Evolutionary conservation across 2,113 vertebrate species (phyloP).

Genomic region (Urocolius indicus): DNA sequence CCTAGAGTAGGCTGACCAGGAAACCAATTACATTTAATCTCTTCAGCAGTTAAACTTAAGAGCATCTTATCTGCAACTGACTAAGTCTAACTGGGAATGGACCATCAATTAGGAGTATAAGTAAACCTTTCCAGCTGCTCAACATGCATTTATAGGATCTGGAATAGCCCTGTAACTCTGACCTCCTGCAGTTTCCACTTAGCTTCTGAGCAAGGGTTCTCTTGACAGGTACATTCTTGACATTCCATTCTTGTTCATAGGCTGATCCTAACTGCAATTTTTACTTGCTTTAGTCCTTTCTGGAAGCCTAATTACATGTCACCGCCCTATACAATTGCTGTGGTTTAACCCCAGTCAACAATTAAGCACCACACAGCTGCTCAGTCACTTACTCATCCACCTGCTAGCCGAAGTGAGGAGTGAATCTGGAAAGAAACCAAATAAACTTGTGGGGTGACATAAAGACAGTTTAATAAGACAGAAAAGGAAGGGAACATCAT

Average conservation of each 20-base stretch:
- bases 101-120: neutral
- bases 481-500: too few species aligned
- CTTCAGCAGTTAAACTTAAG: neutral
- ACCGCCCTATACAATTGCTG: neutral
- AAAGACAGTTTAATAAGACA: too few species aligned
- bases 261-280: neutral
- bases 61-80: neutral
- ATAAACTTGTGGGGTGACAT: too few species aligned
- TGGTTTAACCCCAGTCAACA: too few species aligned
- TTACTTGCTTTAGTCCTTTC: neutral
- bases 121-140: neutral
- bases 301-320: neutral
- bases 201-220: neutral
- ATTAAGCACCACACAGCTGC: too few species aligned
- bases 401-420: too few species aligned
- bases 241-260: neutral
- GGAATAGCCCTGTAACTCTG: neutral
- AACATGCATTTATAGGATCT: neutral
- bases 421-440: too few species aligned
- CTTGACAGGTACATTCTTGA: neutral
- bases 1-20: neutral
- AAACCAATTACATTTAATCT: neutral
- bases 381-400: too few species aligned
- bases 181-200: neutral
- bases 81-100: neutral